phyloP scores from a whole-genome alignment of 2,797 vertebrate species.

The Pipistrellus pipistrellus region DNA sequence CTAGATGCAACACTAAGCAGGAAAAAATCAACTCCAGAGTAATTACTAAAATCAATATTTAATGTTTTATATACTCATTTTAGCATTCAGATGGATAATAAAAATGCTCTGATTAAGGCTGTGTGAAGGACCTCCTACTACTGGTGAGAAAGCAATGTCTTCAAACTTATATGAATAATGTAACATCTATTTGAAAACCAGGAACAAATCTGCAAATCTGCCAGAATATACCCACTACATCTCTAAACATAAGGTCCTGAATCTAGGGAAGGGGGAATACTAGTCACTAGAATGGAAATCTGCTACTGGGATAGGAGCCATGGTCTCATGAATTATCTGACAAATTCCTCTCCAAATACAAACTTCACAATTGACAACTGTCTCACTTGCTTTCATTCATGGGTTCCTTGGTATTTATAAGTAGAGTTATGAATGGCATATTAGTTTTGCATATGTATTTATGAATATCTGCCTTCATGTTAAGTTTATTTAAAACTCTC shows the following conservation, averaged over 20 bases:
- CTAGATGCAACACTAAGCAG: not conserved
- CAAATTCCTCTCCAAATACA: not conserved
- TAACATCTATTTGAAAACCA: not conserved
- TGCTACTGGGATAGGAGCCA: not conserved
- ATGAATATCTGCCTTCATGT: not conserved
- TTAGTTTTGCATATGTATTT: not conserved
- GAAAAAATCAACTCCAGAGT: not conserved
- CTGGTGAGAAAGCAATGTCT: not conserved
- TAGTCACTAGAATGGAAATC: not conserved
- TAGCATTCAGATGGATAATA: slow-evolving; percentile 21
- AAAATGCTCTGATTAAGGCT: not conserved
- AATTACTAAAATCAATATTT: slow-evolving; percentile 3
- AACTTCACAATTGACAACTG: not conserved
- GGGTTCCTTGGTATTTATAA: not conserved
- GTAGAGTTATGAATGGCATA: not conserved
- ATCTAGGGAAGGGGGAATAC: not conserved
- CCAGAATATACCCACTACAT: not conserved
- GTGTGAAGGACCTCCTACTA: not conserved
- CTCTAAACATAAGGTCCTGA: not conserved
- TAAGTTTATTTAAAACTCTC: slow-evolving; percentile 34
- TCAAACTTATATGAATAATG: not conserved
- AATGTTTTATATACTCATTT: not conserved
- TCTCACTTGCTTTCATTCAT: not conserved
- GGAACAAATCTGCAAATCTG: not conserved
- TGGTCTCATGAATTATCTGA: not conserved